Base-by-base conservation (phyloP, 2,113 vertebrate genomes). In the Equus przewalskii region DNA sequence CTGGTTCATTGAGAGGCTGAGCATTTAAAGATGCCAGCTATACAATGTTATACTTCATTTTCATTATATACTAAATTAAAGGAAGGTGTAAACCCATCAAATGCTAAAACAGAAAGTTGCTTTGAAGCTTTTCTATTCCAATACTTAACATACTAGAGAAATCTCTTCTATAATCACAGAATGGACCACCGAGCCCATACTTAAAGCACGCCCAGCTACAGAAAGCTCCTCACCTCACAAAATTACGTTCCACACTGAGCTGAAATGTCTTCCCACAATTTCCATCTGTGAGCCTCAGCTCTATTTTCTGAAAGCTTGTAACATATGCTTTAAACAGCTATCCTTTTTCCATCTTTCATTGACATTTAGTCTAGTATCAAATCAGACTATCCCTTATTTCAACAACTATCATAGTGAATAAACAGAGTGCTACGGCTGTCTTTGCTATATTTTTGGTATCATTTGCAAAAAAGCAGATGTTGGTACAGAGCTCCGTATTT, bases 51-150 rank as follows among this genome's bases (percentile, higher is more conserved):
- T 41, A 88, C 30, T 72, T 82, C 81, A 13, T 79, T 94, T 78
- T 41, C 67, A 58, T 65, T 72, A 26, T 24, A 22, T 13, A 21
- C 81, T 91, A 78, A 94, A 76, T 69, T 81, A 94, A 93, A 46
- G 67, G 58, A 49, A 41, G n/a, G 10, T 2, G 56, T 30, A 56
- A 26, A 21, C 1, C 49, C 46, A 9, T 56, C 15, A 73, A 44
- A 95, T 64, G 22, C 69, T 87, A 15, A 1, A 94, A 7, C 41
- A 84, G 10, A 92, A 84, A 65, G 33, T 56, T 36, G 15, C 28
- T 60, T 91, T 21, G 10, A 19, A 72, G 16, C 46, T 65, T 75
- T 73, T 81, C 18, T 54, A n/a, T 54, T 70, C 26, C 64, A 54
- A 16, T 56, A 49, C 44, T 62, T 26, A 58, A 7, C 10, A 33